Evolutionary conservation across 2,113 vertebrate genomes (phyloP).

Genomic region (Hepsetus odoe): DNA sequence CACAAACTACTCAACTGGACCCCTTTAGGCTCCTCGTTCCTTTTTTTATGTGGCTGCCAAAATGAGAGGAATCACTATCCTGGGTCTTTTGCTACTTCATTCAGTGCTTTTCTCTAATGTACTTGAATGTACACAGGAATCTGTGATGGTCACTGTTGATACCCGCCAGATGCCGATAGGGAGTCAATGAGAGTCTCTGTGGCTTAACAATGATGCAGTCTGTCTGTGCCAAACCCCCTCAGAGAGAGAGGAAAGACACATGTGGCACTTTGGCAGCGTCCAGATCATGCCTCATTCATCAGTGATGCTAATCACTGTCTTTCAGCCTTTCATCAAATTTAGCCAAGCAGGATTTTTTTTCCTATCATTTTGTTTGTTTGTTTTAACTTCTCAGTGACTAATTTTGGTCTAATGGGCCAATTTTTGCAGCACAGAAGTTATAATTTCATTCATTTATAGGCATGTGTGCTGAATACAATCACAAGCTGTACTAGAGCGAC

Average conservation of each 20-base stretch:
- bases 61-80: neutral
- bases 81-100: neutral
- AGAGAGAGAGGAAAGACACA: neutral
- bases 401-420: neutral
- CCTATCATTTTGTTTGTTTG: neutral
- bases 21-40: neutral
- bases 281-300: conserved; percentile 35
- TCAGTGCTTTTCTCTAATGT: neutral
- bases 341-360: neutral
- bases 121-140: conserved; percentile 55
- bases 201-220: conserved; percentile 59
- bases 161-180: conserved; percentile 14
- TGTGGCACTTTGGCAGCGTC: neutral
- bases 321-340: conserved; percentile 1
- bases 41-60: neutral
- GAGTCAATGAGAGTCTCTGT: conserved; percentile 58
- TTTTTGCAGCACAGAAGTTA: neutral
- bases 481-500: neutral
- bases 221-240: conserved; percentile 60
- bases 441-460: neutral
- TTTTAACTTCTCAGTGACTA: neutral
- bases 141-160: conserved; percentile 47
- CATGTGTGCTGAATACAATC: neutral
- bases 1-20: neutral
- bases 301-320: conserved; percentile 38